Evolutionary conservation across 1,140 invertebrate species (phyloP).

Genomic region (Caenorhabditis briggsae): DNA sequence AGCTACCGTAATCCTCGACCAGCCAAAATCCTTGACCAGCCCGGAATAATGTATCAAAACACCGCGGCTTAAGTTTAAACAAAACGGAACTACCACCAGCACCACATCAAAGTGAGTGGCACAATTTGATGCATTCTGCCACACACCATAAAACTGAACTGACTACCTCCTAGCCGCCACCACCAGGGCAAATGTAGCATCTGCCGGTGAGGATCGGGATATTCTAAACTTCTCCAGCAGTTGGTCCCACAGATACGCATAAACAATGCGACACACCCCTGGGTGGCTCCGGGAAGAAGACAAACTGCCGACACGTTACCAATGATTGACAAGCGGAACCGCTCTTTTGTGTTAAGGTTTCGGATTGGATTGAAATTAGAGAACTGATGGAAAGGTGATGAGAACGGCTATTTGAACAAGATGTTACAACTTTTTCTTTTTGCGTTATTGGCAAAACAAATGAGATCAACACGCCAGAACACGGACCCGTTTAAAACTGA

Average conservation of each 20-base stretch:
- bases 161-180: background rate
- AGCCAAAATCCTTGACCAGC: background rate
- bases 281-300: background rate
- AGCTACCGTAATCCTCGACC: no score
- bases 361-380: slow-evolving; percentile 31
- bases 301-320: slow-evolving; percentile 44
- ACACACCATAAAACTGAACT: background rate
- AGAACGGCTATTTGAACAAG: background rate
- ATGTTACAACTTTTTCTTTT: slow-evolving; percentile 12
- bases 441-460: slow-evolving; percentile 8
- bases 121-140: slow-evolving; percentile 3
- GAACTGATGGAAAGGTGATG: slow-evolving; percentile 17
- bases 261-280: slow-evolving; percentile 29
- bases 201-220: slow-evolving; percentile 21
- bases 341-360: background rate
- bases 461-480: background rate
- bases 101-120: slow-evolving; percentile 37
- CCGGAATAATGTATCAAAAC: slow-evolving; percentile 6
- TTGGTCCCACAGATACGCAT: slow-evolving; percentile 3
- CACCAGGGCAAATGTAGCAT: background rate
- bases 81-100: background rate
- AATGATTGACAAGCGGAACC: slow-evolving; percentile 24
- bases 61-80: background rate
- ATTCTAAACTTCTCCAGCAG: slow-evolving; percentile 49
- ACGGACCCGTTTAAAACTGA: background rate